These are phyloP conservation scores for Rhynchotus rufescens DNA, from an alignment of 2,797 vertebrate genomes.

Conservation along the genomic window DNA sequence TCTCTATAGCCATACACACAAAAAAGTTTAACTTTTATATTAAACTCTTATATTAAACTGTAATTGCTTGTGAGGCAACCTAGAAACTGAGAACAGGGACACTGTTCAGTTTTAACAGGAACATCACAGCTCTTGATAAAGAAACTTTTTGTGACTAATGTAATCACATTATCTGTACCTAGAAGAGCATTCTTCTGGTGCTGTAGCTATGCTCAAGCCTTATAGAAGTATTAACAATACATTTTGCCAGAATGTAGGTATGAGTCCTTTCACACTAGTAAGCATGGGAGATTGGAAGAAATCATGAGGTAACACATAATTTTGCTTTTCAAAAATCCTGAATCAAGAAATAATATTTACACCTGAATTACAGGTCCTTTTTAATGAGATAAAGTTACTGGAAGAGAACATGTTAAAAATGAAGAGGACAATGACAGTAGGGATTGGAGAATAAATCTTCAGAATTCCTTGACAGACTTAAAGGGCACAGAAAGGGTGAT, in stretches of 20 bases:
- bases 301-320: neutral
- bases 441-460: neutral
- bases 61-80: neutral
- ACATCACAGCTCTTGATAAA: neutral
- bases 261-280: neutral
- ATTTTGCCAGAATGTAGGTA: neutral
- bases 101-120: neutral
- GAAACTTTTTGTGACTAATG: neutral
- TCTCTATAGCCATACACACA: neutral
- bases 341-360: neutral
- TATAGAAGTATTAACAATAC: neutral
- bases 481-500: neutral
- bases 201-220: neutral
- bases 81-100: neutral
- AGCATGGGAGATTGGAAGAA: neutral
- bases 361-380: neutral
- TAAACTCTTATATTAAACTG: neutral
- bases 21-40: neutral
- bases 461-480: neutral
- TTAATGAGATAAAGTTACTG: neutral
- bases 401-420: neutral
- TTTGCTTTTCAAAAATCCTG: neutral
- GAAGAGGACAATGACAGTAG: neutral
- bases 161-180: neutral
- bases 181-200: neutral